phyloP scores from a whole-genome alignment of 2,797 vertebrate species.

The Petrocephalus sullivani region DNA sequence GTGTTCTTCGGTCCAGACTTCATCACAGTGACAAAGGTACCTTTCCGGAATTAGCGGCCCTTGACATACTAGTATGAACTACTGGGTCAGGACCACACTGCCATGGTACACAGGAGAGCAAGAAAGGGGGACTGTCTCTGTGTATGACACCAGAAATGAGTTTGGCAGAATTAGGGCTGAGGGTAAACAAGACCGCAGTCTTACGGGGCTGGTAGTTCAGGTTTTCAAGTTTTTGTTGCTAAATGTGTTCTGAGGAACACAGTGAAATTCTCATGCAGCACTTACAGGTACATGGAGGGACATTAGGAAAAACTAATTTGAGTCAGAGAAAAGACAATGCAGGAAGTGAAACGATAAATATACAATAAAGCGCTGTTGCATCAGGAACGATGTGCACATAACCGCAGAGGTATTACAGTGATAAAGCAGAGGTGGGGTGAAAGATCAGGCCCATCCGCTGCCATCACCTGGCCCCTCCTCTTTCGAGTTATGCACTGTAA shows the following conservation, averaged over 20 bases:
- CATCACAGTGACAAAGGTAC: slow-evolving; percentile 74
- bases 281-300: neutral
- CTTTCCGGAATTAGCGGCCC: neutral
- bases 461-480: neutral
- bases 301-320: neutral
- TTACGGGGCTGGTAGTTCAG: neutral
- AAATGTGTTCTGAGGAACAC: neutral
- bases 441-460: neutral
- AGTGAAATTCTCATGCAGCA: neutral
- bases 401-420: neutral
- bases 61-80: neutral
- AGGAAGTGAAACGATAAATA: neutral
- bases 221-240: neutral
- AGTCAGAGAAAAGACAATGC: neutral
- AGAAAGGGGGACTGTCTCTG: neutral
- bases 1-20: slow-evolving; percentile 77
- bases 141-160: neutral
- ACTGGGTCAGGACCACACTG: neutral
- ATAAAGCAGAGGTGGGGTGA: neutral
- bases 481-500: neutral
- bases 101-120: neutral
- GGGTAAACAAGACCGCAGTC: neutral
- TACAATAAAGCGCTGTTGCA: neutral
- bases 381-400: neutral
- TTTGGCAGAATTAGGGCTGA: neutral